Conservation (phyloP, 2,797 vertebrate species). For the Epinephelus malabaricus region DNA sequence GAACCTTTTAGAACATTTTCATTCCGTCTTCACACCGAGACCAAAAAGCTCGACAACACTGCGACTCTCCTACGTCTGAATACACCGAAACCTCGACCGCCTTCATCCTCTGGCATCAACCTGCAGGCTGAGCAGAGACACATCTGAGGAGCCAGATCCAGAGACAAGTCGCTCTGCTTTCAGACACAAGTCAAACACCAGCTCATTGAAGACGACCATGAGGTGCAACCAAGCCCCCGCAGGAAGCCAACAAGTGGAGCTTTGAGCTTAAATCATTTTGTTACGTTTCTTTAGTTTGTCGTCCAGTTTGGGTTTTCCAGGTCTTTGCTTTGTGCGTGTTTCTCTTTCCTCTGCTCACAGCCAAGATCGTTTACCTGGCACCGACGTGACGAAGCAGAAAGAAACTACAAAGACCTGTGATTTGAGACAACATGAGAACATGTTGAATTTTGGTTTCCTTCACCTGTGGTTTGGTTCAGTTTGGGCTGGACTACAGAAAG, state of each 20-base stretch:
- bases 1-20: too few relatives aligned
- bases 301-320: background rate
- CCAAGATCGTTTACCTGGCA: background rate
- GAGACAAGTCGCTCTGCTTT: background rate
- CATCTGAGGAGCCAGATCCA: background rate
- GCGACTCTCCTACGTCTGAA: background rate
- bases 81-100: background rate
- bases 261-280: background rate
- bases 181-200: background rate
- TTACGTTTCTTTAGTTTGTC: too few relatives aligned
- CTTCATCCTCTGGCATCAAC: background rate
- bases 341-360: background rate
- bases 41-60: slow-evolving; percentile 8
- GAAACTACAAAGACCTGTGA: background rate
- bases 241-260: background rate
- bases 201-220: background rate
- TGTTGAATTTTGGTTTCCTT: background rate
- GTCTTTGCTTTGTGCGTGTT: slow-evolving; percentile 1
- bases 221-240: background rate
- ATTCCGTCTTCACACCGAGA: slow-evolving; percentile 7
- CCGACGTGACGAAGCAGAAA: background rate
- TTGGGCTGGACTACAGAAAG: background rate
- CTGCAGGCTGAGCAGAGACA: background rate
- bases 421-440: background rate
- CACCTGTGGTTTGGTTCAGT: background rate